Conservation (phyloP, 2,113 vertebrate genomes). For the Lagopus leucura region DNA sequence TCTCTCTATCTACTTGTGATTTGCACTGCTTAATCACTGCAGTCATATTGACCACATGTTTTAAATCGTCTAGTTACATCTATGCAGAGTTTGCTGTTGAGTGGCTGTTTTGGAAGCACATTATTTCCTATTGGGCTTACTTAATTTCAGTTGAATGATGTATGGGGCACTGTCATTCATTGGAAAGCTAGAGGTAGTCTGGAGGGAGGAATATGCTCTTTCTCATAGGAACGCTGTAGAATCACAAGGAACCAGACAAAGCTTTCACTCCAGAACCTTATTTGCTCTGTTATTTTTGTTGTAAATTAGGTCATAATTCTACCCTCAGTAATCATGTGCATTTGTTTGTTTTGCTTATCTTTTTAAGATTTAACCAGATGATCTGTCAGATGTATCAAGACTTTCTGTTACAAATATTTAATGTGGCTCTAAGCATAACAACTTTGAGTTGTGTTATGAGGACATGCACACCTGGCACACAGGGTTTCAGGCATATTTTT, state of each 20-base stretch:
- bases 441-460: background rate
- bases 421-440: background rate
- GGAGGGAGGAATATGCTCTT: background rate
- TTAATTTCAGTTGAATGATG: background rate
- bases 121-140: background rate
- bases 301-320: background rate
- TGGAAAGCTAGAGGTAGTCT: background rate
- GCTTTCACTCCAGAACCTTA: background rate
- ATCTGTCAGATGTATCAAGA: background rate
- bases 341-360: background rate
- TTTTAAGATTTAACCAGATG: background rate
- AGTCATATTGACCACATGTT: background rate
- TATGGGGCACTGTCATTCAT: background rate
- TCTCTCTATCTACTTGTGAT: background rate
- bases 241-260: rapidly evolving
- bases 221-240: background rate
- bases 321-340: background rate
- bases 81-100: background rate
- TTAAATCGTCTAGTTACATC: background rate
- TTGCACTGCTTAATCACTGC: background rate
- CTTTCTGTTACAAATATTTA: background rate
- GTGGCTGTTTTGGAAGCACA: background rate
- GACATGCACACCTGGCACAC: background rate
- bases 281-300: background rate
- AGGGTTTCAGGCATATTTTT: background rate